phyloP scores from a whole-genome alignment of 2,113 vertebrate genomes.

The Anguilla japonica region DNA sequence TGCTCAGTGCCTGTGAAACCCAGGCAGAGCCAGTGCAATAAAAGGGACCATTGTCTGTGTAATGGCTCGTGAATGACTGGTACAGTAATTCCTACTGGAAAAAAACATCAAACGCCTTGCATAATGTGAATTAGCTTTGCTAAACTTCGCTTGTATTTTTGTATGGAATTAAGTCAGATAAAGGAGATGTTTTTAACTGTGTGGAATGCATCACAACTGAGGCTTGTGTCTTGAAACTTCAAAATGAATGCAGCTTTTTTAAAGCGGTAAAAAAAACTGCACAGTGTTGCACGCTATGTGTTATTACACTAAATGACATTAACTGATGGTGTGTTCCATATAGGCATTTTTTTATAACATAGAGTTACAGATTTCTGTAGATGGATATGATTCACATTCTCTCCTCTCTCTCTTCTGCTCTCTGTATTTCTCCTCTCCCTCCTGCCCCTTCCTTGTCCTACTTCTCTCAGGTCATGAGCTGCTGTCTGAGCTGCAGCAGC shows the following conservation, averaged over 20 bases:
- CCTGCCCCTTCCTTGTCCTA: not conserved
- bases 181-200: not conserved
- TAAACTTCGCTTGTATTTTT: constrained; percentile 10
- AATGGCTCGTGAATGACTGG: constrained; percentile 1
- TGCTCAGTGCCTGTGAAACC: not conserved
- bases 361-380: not conserved
- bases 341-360: not conserved
- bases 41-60: constrained; percentile 27
- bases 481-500: constrained; percentile 93
- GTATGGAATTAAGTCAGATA: not conserved
- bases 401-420: not conserved
- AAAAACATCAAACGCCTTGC: constrained; percentile 22
- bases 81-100: constrained; percentile 28
- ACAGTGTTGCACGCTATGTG: not conserved
- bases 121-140: constrained; percentile 9
- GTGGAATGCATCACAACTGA: not conserved
- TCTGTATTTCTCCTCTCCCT: not conserved
- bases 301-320: not conserved
- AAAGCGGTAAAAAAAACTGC: not conserved
- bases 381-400: not conserved
- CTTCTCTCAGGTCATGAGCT: constrained; percentile 85
- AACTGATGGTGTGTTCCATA: not conserved
- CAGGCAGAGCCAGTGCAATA: constrained; percentile 9
- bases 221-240: not conserved
- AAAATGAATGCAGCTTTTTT: not conserved